phyloP scores from a whole-genome alignment of 64 coral and sea anemone genomes.

The Stichodactyla helianthus region DNA sequence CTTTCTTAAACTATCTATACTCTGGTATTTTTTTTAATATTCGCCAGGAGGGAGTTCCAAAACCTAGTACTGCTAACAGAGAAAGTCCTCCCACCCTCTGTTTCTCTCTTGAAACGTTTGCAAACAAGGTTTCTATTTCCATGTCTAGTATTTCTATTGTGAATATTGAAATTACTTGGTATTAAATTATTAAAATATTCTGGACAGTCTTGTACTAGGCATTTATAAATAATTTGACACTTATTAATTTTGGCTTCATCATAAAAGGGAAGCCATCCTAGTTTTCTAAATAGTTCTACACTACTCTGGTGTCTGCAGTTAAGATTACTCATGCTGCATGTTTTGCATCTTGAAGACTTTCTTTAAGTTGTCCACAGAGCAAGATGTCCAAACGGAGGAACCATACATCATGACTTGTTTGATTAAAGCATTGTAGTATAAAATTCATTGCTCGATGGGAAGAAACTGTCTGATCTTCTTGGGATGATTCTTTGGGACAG shows the following conservation, averaged over 20 bases:
- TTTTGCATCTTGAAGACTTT: slow-evolving; percentile 34
- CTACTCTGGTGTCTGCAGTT: slow-evolving; percentile 15
- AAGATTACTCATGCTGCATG: slow-evolving; percentile 30
- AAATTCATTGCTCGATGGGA: slow-evolving; percentile 12
- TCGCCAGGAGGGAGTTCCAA: neutral
- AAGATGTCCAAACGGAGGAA: neutral
- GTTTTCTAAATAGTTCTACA: slow-evolving; percentile 25
- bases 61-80: neutral
- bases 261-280: slow-evolving; percentile 27
- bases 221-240: slow-evolving; percentile 19
- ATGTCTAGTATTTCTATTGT: slow-evolving; percentile 22
- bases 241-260: slow-evolving; percentile 26
- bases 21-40: neutral
- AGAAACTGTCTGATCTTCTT: slow-evolving; percentile 20
- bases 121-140: slow-evolving; percentile 5
- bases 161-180: neutral
- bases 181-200: slow-evolving; percentile 3
- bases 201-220: neutral
- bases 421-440: slow-evolving; percentile 29
- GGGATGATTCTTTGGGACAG: slow-evolving; percentile 27
- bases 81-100: slow-evolving; percentile 1
- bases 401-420: neutral
- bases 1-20: neutral
- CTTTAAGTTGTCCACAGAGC: slow-evolving; percentile 5
- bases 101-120: neutral